These are phyloP conservation scores for Entomobrya multifasciata DNA, from an alignment of 2,888 invertebrate species.

Conservation along the genomic window DNA sequence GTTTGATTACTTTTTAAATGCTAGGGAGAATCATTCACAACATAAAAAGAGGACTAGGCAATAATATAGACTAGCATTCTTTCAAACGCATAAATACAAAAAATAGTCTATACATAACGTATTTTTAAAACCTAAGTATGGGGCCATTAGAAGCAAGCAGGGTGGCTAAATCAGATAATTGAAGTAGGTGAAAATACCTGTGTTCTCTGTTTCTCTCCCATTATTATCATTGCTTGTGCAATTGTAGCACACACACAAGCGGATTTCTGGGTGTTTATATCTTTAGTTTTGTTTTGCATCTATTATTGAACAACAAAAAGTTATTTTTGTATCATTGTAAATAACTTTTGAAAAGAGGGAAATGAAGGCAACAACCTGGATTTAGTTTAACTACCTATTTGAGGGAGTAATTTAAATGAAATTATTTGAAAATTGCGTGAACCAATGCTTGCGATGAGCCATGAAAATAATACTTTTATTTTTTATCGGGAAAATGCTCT, in stretches of 20 bases:
- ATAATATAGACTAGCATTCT: too few relatives aligned
- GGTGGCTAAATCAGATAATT: constrained; percentile 39
- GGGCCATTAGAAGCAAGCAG: constrained; percentile 9
- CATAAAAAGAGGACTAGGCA: not conserved
- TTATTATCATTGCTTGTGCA: not conserved
- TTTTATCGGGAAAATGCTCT: too few relatives aligned
- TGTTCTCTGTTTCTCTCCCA: too few relatives aligned
- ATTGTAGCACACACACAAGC: constrained; percentile 30
- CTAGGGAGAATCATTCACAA: constrained; percentile 8
- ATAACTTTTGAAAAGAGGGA: not conserved
- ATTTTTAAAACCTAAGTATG: not conserved
- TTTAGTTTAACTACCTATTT: not conserved
- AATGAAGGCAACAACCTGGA: constrained; percentile 1
- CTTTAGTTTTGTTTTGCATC: constrained; percentile 30
- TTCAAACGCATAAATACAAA: not conserved
- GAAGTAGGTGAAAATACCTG: constrained; percentile 48
- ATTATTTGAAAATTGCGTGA: too few relatives aligned
- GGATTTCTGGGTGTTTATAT: constrained; percentile 4
- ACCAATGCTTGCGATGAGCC: too few relatives aligned
- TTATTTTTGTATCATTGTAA: not conserved
- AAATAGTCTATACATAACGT: not conserved
- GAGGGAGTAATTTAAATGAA: too few relatives aligned
- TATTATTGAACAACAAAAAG: not conserved
- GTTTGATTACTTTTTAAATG: constrained; percentile 22
- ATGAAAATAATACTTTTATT: too few relatives aligned